Percentiles rank a stretch among this genome's conserved stretches.
Conservation (phyloP, 2,797 vertebrate species). For the Crocodylus rhombifer region DNA sequence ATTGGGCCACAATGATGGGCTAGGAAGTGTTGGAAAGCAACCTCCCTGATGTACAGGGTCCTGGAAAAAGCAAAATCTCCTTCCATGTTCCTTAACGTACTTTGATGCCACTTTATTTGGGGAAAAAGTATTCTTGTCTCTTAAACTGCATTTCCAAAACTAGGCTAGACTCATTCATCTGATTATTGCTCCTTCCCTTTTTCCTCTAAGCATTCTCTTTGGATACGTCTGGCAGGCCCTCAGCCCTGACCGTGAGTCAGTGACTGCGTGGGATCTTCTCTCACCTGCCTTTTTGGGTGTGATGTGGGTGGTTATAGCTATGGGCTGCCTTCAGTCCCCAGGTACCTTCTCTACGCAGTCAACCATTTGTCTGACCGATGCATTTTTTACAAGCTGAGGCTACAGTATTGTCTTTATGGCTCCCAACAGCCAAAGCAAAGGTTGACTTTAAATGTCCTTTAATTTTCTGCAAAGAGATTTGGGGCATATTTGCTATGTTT, state of each 20-base stretch:
- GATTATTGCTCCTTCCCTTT: constrained; percentile 46
- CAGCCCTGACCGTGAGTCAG: constrained; percentile 53
- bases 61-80: constrained; percentile 4
- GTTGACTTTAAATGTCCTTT: constrained; percentile 17
- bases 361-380: constrained; percentile 34
- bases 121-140: constrained; percentile 12
- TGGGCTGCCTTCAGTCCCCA: constrained; percentile 36
- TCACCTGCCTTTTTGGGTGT: constrained; percentile 51
- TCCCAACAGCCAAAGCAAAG: not conserved
- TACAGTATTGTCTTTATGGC: not conserved
- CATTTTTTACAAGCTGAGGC: constrained; percentile 40
- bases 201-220: constrained; percentile 44
- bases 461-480: constrained; percentile 27
- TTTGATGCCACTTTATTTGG: not conserved
- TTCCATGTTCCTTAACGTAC: not conserved
- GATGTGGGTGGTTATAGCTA: constrained; percentile 51
- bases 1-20: not conserved
- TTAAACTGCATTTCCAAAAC: constrained; percentile 6
- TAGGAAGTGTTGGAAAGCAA: not conserved
- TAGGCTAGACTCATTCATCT: not conserved
- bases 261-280: constrained; percentile 69
- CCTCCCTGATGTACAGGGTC: not conserved
- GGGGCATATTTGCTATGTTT: not conserved
- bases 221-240: constrained; percentile 38
- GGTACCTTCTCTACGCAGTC: not conserved